Evolutionary conservation across 1,140 invertebrate species (phyloP), one percentile per base, ranked within the genome.

Genomic region (Temnothorax nylanderi): DNA sequence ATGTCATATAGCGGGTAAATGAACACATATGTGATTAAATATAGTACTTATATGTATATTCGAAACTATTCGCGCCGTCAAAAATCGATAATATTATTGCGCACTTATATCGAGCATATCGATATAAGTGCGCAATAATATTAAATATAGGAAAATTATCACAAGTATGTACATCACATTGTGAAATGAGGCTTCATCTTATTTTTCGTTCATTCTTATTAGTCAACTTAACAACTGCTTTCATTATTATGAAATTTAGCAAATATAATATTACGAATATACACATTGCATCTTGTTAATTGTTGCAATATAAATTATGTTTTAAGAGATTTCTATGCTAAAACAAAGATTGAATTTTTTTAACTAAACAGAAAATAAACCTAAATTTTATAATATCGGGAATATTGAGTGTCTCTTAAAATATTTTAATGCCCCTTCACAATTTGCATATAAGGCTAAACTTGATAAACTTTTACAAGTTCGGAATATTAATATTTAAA

Each of bases 351-450:
- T n/a, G 18, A 3, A 44, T 44, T 41, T 41, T 21, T 54, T 26
- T 13, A 56, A 67, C 0, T 13, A 41, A 80, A 41, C 2, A 69
- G 4, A 65, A 54, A 34, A 41, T 51, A 47, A 47, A 54, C 7
- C 3, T 7, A 10, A 26, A 54, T 41, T 69, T 21, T 18, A 32
- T 21, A 71, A 71, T 32, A n/a, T 49, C 26, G 49, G n/a, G 44
- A 85, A 64, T 26, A 75, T 76, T 54, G 6, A 34, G 26, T 26
- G 16, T 13, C 34, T 80, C 3, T 58, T 44, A 81, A 71, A 71
- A 81, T 80, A 65, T 56, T 37, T 69, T 32, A 81, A 81, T 81
- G 51, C 49, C 78, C 16, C 65, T 71, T 81, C 34, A 81, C 77
- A 81, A 51, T 44, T 71, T 41, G 21, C 2, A 60, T 26, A 26